Evolutionary conservation across 2,797 vertebrate species (phyloP).

Genomic region (Diplodus puntazzo): DNA sequence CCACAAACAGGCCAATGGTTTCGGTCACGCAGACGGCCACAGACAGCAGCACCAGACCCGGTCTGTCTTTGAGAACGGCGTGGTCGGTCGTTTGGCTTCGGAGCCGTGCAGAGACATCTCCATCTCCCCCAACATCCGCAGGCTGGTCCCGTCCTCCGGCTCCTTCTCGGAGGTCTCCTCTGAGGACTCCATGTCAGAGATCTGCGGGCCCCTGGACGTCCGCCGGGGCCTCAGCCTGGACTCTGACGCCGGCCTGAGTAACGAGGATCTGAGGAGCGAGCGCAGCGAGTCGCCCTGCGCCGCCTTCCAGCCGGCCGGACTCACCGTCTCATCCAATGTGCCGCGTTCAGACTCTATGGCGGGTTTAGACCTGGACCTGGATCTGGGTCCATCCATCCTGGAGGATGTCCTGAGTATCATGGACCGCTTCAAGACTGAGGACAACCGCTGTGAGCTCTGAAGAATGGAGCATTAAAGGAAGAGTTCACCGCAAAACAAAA

Average conservation of each 20-base stretch:
- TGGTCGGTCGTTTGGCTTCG: constrained; percentile 49
- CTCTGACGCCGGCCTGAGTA: constrained; percentile 86
- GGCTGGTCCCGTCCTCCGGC: constrained; percentile 81
- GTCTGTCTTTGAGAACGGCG: constrained; percentile 70
- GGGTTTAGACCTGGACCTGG: constrained; percentile 79
- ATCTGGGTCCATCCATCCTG: constrained; percentile 90
- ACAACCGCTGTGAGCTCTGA: constrained; percentile 83
- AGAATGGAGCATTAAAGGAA: neutral
- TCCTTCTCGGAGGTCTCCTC: constrained; percentile 87
- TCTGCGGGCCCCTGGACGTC: constrained; percentile 71
- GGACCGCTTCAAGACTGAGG: constrained; percentile 86
- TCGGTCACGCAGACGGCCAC: neutral
- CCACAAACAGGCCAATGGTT: constrained; percentile 23
- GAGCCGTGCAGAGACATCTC: constrained; percentile 78
- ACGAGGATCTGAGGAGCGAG: constrained; percentile 84
- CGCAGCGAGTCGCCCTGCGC: constrained; percentile 78
- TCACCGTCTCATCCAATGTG: constrained; percentile 43
- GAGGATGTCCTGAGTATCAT: constrained; percentile 89
- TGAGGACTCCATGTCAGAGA: constrained; percentile 85
- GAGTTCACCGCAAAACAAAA: too few species aligned
- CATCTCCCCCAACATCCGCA: constrained; percentile 74
- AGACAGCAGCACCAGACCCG: constrained; percentile 28
- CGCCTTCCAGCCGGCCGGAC: constrained; percentile 14
- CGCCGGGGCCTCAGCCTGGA: constrained; percentile 83
- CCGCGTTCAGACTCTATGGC: constrained; percentile 82